Conservation (phyloP, 2,113 vertebrate species). For the Pleuronectes platessa region DNA sequence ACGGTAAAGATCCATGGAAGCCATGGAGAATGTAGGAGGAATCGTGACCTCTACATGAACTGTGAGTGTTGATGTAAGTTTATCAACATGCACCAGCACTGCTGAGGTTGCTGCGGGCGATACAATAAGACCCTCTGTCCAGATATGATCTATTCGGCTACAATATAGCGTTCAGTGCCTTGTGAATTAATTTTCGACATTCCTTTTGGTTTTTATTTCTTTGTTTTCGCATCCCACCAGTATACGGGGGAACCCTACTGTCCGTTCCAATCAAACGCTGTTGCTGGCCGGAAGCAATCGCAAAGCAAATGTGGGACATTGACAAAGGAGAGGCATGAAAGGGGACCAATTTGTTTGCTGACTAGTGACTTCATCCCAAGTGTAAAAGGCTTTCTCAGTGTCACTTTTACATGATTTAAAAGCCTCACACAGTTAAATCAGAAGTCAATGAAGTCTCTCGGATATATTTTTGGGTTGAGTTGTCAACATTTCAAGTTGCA, state of each 20-base stretch:
- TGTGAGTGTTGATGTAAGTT: constrained; percentile 81
- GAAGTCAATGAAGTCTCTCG: constrained; percentile 86
- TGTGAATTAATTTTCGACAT: constrained; percentile 52
- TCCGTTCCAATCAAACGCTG: constrained; percentile 74
- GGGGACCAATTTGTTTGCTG: constrained; percentile 77
- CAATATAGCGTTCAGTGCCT: constrained; percentile 48
- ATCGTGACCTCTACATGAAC: constrained; percentile 83
- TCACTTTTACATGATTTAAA: constrained; percentile 86
- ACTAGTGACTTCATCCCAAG: constrained; percentile 84
- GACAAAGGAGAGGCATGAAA: constrained; percentile 81
- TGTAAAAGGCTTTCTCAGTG: constrained; percentile 79
- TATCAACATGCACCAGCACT: constrained; percentile 81
- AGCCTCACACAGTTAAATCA: constrained; percentile 84
- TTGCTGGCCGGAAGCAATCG: constrained; percentile 83
- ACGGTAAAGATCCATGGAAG: constrained; percentile 83
- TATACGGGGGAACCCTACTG: constrained; percentile 45
- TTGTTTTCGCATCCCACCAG: constrained; percentile 51
- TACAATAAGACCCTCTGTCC: constrained; percentile 57
- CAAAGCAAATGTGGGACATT: constrained; percentile 79
- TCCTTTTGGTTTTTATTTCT: constrained; percentile 17
- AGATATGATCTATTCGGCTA: constrained; percentile 56
- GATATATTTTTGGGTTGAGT: constrained; percentile 88
- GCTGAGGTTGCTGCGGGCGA: constrained; percentile 84
- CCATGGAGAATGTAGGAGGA: constrained; percentile 76
- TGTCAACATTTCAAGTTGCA: constrained; percentile 84